Base-by-base conservation (phyloP, 2,797 vertebrate genomes). In the Trachurus trachurus region DNA sequence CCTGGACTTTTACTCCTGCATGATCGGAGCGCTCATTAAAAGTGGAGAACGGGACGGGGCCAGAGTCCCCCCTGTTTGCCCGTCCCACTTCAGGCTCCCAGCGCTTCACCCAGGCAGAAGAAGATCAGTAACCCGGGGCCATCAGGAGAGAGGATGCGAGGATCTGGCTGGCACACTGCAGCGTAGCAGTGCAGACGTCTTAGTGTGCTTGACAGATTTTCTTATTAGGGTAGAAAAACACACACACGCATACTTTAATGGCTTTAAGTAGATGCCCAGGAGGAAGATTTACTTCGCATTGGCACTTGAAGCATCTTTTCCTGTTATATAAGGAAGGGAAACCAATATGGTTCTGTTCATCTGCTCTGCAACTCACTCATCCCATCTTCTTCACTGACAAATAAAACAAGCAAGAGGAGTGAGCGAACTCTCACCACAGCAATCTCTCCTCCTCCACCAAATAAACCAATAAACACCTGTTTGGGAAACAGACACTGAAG, bases 1-100 rank as follows among this genome's bases (percentile, higher is more conserved):
- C 92, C 90, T 93, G 88, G 84, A 87, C 81, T 80, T 81, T 74
- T 74, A 80, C 78, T 88, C 78, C 84, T 78, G 87, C 76, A 61
- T 84, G 88, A 81, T 87, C 77, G 76, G 56, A 86, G 89, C 81
- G 80, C 91, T 92, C 88, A 94, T 93, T 93, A 90, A 90, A 91
- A 90, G 88, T 83, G 90, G 71, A 91, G 87, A 68, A 77, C 81
- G 58, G 87, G 87, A 92, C 74, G 88, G 90, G 81, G 88, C 75
- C 85, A 88, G 74, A 80, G 83, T 82, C 87, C 63, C 71, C 68
- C 88, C 77, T 78, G 63, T 75, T 91, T 84, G 93, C 79, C 93
- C 90, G 78, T 91, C 93, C 92, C 93, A 91, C 94, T 93, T 87
- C 72, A 86, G 78, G 75, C 84, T 75, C 60, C 44, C 58, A 60